These are phyloP conservation scores for Solen grandis DNA, from an alignment of 1,140 invertebrate genomes.

Conservation along the genomic window DNA sequence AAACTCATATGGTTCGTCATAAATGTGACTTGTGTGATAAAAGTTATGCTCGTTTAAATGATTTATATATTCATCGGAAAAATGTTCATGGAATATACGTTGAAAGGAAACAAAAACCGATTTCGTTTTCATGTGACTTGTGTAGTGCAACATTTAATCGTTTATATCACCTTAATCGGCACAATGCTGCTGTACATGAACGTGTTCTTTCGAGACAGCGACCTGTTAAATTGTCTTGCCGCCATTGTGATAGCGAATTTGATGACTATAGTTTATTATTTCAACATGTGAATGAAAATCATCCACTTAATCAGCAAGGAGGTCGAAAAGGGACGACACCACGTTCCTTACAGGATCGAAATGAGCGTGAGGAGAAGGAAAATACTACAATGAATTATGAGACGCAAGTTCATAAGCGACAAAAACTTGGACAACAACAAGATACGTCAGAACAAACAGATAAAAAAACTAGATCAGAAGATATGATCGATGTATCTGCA, in stretches of 20 bases:
- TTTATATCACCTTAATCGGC: conserved; percentile 12
- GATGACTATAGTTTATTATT: conserved; percentile 4
- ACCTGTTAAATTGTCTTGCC: neutral
- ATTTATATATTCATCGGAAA: conserved; percentile 9
- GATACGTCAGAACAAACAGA: too few species aligned
- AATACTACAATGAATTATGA: too few species aligned
- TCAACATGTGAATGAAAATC: conserved; percentile 25
- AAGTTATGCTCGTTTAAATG: neutral
- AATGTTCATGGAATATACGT: conserved; percentile 12
- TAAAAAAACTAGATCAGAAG: too few species aligned
- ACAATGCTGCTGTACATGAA: neutral
- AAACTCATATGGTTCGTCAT: conserved; percentile 12
- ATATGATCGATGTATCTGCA: conserved; percentile 1
- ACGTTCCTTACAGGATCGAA: neutral
- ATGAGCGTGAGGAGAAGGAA: too few species aligned
- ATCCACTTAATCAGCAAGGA: conserved; percentile 37
- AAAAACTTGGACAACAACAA: too few species aligned
- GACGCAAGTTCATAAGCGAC: too few species aligned
- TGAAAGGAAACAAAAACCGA: neutral
- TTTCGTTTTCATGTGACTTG: neutral
- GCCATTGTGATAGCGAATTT: conserved; percentile 25
- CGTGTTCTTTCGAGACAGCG: neutral
- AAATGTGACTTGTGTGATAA: conserved; percentile 14
- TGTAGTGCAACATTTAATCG: neutral
- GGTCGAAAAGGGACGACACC: neutral